Evolutionary conservation across 2,797 vertebrate species (phyloP).

Genomic region (Halcyon leucocephala): DNA sequence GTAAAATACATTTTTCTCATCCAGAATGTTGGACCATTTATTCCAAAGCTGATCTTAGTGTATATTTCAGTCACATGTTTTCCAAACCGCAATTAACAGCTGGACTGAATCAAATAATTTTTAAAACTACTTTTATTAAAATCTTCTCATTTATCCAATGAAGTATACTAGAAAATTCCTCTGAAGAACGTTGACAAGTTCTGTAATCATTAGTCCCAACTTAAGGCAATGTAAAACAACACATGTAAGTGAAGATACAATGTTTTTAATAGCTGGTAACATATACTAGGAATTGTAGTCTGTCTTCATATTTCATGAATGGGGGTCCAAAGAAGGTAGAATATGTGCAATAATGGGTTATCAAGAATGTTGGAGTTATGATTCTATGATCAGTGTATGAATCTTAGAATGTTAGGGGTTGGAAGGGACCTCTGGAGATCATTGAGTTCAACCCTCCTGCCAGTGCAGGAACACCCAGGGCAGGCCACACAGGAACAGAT

Average conservation of each 20-base stretch:
- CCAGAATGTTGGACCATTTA: conserved; percentile 4
- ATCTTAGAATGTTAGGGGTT: too few species aligned
- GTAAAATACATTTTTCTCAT: conserved; percentile 53
- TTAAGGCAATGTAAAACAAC: background rate
- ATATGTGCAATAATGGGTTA: background rate
- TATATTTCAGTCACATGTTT: conserved; percentile 13
- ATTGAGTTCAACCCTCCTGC: too few species aligned
- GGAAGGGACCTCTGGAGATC: too few species aligned
- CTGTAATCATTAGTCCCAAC: background rate
- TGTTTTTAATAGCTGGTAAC: background rate
- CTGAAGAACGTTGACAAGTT: background rate
- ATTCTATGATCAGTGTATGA: background rate
- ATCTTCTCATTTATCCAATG: background rate
- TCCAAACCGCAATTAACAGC: background rate
- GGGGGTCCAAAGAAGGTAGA: background rate
- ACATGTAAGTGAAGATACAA: background rate
- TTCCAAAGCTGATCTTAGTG: conserved; percentile 14
- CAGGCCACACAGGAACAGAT: too few species aligned
- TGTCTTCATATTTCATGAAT: background rate
- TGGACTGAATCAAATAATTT: background rate
- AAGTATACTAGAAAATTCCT: background rate
- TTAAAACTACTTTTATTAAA: background rate
- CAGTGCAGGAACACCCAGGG: too few species aligned
- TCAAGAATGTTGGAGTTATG: background rate
- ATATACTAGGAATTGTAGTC: background rate